A percentile compares a stretch with the other conserved stretches of the same genome.
These are phyloP conservation scores for Rallus limicola DNA, from an alignment of 2,113 vertebrate species.

Conservation along the genomic window DNA sequence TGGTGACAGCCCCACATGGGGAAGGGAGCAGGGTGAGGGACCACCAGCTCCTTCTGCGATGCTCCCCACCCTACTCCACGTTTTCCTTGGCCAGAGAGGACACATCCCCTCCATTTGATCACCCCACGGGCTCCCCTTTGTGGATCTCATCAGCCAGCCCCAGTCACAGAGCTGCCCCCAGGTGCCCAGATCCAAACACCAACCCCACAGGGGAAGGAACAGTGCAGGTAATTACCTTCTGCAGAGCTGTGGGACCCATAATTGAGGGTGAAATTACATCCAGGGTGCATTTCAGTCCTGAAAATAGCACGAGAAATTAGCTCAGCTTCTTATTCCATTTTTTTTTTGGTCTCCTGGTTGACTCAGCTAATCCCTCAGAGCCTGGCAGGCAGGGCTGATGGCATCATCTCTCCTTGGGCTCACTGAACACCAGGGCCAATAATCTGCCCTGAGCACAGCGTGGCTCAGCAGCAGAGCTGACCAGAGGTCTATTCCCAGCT, in stretches of 20 bases:
- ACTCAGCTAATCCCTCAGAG: conserved; percentile 56
- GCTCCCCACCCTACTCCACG: neutral
- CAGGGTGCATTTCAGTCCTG: neutral
- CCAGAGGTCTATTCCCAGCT: neutral
- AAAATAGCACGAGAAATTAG: conserved; percentile 29
- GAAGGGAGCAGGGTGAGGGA: neutral
- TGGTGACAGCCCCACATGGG: neutral
- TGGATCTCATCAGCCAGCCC: neutral
- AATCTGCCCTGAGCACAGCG: neutral
- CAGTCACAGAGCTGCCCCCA: neutral
- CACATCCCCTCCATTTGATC: neutral
- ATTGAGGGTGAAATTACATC: conserved; percentile 36
- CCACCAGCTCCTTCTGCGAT: neutral
- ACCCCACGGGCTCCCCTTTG: neutral
- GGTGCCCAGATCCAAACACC: neutral
- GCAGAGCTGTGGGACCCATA: neutral
- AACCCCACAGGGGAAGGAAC: neutral
- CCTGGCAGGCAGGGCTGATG: conserved; percentile 13
- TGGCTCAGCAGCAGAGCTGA: neutral
- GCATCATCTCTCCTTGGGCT: conserved; percentile 38
- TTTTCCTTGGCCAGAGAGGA: neutral
- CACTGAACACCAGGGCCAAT: neutral
- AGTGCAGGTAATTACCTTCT: neutral
- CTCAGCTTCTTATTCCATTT: conserved; percentile 33
- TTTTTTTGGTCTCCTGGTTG: neutral